Percentiles rank a stretch among this genome's conserved stretches.
phyloP scores from a whole-genome alignment of 2,113 vertebrate genomes.

The Rhinolophus ferrumequinum region DNA sequence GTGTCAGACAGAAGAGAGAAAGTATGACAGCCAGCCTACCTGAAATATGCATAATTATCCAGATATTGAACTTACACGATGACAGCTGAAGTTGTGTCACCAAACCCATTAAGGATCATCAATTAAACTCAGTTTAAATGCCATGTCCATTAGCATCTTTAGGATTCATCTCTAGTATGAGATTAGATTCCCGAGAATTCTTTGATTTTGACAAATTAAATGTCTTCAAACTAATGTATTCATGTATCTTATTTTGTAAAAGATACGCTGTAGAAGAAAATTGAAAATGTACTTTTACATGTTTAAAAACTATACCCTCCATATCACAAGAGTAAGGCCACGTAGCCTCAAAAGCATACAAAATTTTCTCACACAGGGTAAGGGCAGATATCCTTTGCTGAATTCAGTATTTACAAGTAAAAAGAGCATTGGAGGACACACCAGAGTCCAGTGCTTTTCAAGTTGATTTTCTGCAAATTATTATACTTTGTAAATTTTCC shows the following conservation, averaged over 20 bases:
- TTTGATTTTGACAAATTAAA: slow-evolving; percentile 36
- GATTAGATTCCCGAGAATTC: neutral
- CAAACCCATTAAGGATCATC: neutral
- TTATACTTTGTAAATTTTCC: neutral
- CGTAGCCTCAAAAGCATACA: neutral
- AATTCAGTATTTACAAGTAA: neutral
- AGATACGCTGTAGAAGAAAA: neutral
- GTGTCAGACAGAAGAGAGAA: neutral
- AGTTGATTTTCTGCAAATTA: neutral
- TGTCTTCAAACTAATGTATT: neutral
- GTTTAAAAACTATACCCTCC: neutral
- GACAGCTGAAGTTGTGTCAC: neutral
- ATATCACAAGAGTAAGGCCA: neutral
- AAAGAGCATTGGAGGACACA: neutral
- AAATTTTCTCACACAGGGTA: neutral
- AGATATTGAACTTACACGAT: neutral
- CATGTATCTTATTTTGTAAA: neutral
- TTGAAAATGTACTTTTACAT: neutral
- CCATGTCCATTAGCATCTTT: neutral
- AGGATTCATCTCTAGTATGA: neutral
- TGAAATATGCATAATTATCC: neutral
- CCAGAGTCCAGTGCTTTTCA: neutral
- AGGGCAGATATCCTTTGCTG: neutral
- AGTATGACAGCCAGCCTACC: neutral
- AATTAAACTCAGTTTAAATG: neutral